These are phyloP conservation scores for Sipha maydis DNA, from an alignment of 2,888 invertebrate species.

Conservation along the genomic window DNA sequence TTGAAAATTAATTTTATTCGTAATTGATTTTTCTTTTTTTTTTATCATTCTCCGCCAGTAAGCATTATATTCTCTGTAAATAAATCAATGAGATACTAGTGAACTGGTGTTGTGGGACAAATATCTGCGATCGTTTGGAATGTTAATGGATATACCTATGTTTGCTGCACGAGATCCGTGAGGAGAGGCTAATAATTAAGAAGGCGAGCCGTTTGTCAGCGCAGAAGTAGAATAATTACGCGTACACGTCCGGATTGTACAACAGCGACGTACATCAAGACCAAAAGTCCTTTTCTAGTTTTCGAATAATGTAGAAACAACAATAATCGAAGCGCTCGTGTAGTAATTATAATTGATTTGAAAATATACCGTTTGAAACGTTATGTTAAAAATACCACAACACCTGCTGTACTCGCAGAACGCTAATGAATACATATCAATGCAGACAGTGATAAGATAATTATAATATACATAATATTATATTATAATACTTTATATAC, in stretches of 20 bases:
- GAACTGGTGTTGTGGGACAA: not conserved
- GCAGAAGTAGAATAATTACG: slow-evolving; percentile 26
- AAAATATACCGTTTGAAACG: not conserved
- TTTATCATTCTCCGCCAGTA: not conserved
- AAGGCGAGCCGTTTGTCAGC: slow-evolving; percentile 38
- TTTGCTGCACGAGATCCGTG: slow-evolving; percentile 17
- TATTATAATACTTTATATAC: too few relatives aligned
- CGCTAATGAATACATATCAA: not conserved
- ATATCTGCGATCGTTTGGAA: slow-evolving; percentile 31
- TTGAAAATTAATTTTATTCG: not conserved
- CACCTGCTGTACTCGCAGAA: not conserved
- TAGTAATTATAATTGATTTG: not conserved
- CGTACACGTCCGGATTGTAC: not conserved
- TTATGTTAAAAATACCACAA: not conserved
- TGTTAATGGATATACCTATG: slow-evolving; percentile 32
- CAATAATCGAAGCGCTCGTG: not conserved
- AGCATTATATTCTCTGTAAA: not conserved
- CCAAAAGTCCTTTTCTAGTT: not conserved
- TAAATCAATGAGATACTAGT: not conserved
- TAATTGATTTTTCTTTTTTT: not conserved
- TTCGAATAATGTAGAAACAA: not conserved
- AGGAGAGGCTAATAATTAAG: slow-evolving; percentile 38
- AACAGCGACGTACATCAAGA: not conserved
- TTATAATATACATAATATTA: not conserved
- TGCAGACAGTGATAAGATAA: not conserved